Evolutionary conservation across 64 coral and sea anemone species (phyloP).

Genomic region (Montipora cactus): DNA sequence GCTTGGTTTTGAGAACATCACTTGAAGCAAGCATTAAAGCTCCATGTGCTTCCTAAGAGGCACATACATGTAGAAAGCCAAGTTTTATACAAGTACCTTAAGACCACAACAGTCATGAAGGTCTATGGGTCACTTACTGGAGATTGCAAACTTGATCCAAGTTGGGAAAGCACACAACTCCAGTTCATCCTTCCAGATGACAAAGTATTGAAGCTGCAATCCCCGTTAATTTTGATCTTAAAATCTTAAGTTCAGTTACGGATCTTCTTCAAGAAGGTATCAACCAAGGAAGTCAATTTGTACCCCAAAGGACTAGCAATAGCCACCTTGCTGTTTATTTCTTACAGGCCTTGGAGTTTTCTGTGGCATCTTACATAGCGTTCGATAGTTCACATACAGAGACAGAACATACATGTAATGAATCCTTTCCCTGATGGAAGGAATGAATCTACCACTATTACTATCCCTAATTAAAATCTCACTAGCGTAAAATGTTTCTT

Average conservation of each 20-base stretch:
- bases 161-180: slow-evolving; percentile 5
- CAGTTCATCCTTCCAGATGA: slow-evolving; percentile 56
- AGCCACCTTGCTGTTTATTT: slow-evolving; percentile 48
- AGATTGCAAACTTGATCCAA: not conserved
- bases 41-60: slow-evolving; percentile 30
- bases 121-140: slow-evolving; percentile 21
- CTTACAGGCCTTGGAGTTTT: slow-evolving; percentile 48
- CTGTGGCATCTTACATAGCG: not conserved
- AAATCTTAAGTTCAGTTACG: slow-evolving; percentile 12
- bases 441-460: too few species aligned
- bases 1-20: slow-evolving; percentile 36
- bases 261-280: slow-evolving; percentile 38
- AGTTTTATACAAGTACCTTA: slow-evolving; percentile 7
- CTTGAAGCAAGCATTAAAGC: slow-evolving; percentile 32
- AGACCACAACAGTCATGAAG: slow-evolving; percentile 8
- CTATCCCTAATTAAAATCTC: too few species aligned
- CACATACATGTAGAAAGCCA: not conserved
- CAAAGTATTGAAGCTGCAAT: not conserved
- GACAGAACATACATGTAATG: not conserved
- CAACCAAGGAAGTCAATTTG: not conserved
- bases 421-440: too few species aligned
- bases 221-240: not conserved
- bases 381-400: not conserved
- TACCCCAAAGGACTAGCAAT: not conserved
- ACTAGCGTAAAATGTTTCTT: too few species aligned